phyloP scores from a whole-genome alignment of 2,888 invertebrate genomes.

The Labia minor region DNA sequence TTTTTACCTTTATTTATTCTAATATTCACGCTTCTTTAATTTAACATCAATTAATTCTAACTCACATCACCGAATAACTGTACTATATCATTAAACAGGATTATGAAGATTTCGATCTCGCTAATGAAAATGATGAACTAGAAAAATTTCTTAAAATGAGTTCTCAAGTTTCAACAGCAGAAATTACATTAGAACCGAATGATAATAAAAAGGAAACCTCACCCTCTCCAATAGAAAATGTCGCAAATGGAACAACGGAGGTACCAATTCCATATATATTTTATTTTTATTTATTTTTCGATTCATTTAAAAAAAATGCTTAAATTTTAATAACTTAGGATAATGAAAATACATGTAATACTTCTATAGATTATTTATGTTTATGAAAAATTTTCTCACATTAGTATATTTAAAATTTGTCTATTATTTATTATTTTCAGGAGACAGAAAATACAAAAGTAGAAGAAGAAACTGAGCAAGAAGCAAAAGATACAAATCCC shows the following conservation, averaged over 20 bases:
- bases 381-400: too few species aligned
- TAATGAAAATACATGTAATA: too few species aligned
- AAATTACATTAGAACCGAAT: constrained; percentile 22
- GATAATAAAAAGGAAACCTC: constrained; percentile 20
- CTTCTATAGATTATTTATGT: too few species aligned
- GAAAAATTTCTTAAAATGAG: constrained; percentile 72
- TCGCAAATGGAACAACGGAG: not conserved
- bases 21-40: constrained; percentile 16
- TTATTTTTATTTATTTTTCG: too few species aligned
- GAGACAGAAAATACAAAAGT: constrained; percentile 22
- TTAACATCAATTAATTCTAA: constrained; percentile 21
- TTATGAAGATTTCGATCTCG: constrained; percentile 83
- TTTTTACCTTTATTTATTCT: constrained; percentile 5
- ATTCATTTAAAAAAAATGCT: too few species aligned
- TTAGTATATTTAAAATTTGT: too few species aligned
- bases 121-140: constrained; percentile 81
- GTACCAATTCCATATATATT: not conserved
- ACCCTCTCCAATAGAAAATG: constrained; percentile 22
- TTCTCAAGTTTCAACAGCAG: constrained; percentile 26
- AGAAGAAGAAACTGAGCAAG: not conserved
- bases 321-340: too few species aligned
- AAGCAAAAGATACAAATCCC: constrained; percentile 14
- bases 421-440: constrained; percentile 19
- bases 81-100: constrained; percentile 46
- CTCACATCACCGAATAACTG: constrained; percentile 16